These are phyloP conservation scores for Cryptoprocta ferox DNA, from an alignment of 2,797 vertebrate genomes.

Conservation along the genomic window DNA sequence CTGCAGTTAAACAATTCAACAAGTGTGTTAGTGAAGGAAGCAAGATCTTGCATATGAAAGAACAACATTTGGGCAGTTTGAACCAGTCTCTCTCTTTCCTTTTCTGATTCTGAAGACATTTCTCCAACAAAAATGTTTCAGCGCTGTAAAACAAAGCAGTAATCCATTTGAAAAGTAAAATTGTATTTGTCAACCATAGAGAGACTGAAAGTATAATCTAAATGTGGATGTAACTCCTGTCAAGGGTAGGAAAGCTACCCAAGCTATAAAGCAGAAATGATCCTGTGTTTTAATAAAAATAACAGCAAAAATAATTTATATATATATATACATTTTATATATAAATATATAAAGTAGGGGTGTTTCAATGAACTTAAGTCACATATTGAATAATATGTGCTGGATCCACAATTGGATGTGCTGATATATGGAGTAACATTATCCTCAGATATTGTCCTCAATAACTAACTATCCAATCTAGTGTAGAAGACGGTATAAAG, in stretches of 20 bases:
- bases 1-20: constrained; percentile 51
- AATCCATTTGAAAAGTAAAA: constrained; percentile 49
- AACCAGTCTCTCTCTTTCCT: constrained; percentile 70
- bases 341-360: background rate
- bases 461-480: background rate
- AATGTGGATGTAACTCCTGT: background rate
- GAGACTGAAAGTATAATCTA: background rate
- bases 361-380: background rate
- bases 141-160: constrained; percentile 76
- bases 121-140: constrained; percentile 59
- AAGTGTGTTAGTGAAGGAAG: constrained; percentile 73
- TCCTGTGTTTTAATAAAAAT: background rate
- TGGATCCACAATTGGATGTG: background rate
- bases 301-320: background rate
- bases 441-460: background rate
- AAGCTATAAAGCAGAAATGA: background rate
- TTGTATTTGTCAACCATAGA: background rate
- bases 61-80: constrained; percentile 72
- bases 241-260: background rate
- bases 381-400: background rate
- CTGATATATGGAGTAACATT: background rate
- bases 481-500: background rate
- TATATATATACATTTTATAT: too few species aligned
- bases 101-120: constrained; percentile 66
- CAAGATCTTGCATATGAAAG: constrained; percentile 62